Conservation (phyloP, 2,797 vertebrate genomes). For the Choloepus didactylus region DNA sequence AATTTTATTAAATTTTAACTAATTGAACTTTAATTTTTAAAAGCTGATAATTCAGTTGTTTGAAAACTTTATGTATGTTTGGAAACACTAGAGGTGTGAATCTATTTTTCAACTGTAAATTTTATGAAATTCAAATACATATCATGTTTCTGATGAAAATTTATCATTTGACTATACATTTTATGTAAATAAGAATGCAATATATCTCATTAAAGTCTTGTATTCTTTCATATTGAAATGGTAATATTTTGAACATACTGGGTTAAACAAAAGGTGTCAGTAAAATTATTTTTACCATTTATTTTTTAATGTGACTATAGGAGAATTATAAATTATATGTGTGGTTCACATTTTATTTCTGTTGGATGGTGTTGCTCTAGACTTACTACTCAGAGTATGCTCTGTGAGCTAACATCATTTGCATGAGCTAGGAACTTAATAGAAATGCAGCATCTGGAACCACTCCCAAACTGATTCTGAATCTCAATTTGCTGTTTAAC, state of each 20-base stretch:
- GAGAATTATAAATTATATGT: not conserved
- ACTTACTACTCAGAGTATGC: not conserved
- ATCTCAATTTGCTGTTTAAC: conserved; percentile 42
- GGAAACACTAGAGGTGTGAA: not conserved
- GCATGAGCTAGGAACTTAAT: not conserved
- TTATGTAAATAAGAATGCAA: not conserved
- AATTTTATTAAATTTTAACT: not conserved
- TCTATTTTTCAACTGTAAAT: not conserved
- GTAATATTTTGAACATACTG: not conserved
- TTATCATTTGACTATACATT: not conserved
- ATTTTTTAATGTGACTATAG: not conserved
- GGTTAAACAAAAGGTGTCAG: not conserved
- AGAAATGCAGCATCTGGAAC: not conserved
- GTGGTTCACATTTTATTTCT: not conserved
- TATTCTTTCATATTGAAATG: not conserved
- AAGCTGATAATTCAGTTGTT: not conserved
- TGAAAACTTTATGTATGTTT: not conserved
- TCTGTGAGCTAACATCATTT: not conserved
- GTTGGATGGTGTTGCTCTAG: not conserved
- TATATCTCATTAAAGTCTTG: not conserved
- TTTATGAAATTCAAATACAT: not conserved
- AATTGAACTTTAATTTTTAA: not conserved
- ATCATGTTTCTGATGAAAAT: not conserved
- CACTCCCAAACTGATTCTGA: not conserved
- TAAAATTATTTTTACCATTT: not conserved